Conservation (phyloP, 2,888 invertebrate genomes). For the Arenicola marina region DNA sequence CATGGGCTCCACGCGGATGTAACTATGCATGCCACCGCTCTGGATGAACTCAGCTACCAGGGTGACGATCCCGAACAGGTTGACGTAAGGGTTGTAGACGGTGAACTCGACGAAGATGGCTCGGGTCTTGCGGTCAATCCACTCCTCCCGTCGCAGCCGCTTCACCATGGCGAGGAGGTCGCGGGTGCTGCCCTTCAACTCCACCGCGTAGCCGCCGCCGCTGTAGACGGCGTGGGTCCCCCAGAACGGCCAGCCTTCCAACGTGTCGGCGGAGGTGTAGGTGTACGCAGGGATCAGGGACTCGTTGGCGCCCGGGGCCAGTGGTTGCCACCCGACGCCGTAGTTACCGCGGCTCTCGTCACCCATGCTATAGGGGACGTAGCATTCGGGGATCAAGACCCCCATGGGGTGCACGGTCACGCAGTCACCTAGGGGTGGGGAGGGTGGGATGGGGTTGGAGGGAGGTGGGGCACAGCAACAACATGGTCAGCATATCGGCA, state of each 20-base stretch:
- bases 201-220: conserved; percentile 64
- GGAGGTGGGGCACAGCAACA: too few species aligned
- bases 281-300: conserved; percentile 40
- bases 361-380: conserved; percentile 41
- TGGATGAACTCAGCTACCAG: conserved; percentile 55
- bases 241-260: conserved; percentile 62
- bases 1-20: conserved; percentile 57
- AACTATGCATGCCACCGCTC: conserved; percentile 52
- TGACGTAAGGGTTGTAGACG: conserved; percentile 61
- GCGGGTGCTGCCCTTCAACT: conserved; percentile 47
- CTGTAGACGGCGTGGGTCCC: conserved; percentile 60
- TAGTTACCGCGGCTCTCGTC: conserved; percentile 47
- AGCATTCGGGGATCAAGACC: conserved; percentile 42
- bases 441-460: too few species aligned
- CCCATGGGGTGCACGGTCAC: conserved; percentile 8
- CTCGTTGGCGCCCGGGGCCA: conserved; percentile 15
- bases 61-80: conserved; percentile 55
- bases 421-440: conserved; percentile 14
- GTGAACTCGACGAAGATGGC: conserved; percentile 66
- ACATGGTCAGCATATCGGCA: too few species aligned
- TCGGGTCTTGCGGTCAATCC: conserved; percentile 64
- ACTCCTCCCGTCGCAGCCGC: conserved; percentile 55
- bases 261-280: conserved; percentile 49
- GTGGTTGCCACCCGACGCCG: conserved; percentile 44
- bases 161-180: conserved; percentile 43